phyloP scores from a whole-genome alignment of 2,113 vertebrate species.

The Oceanites oceanicus region DNA sequence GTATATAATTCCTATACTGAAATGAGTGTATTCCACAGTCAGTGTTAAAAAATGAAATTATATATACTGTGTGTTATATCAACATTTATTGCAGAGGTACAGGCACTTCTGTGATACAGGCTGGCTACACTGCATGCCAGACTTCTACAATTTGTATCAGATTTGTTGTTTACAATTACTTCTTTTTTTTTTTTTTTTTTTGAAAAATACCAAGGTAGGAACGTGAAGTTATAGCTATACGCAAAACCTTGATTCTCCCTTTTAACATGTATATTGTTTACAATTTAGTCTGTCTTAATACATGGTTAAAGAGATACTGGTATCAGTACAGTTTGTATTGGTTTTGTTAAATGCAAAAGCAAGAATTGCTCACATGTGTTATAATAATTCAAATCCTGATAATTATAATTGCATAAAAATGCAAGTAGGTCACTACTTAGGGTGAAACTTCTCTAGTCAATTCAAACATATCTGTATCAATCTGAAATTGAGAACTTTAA shows the following conservation, averaged over 20 bases:
- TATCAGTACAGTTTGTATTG: background rate
- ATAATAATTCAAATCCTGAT: background rate
- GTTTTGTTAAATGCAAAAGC: background rate
- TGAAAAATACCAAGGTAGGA: background rate
- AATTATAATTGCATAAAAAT: background rate
- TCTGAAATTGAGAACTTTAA: background rate
- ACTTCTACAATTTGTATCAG: background rate
- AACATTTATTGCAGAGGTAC: background rate
- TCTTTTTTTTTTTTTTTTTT: background rate
- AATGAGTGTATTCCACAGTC: background rate
- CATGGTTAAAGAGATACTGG: background rate
- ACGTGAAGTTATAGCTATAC: background rate
- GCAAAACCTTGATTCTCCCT: background rate
- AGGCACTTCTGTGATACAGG: background rate
- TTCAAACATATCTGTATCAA: background rate
- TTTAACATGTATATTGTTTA: background rate
- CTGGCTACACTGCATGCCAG: background rate
- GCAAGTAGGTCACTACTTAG: background rate
- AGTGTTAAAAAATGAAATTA: background rate
- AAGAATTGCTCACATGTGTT: background rate
- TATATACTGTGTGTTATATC: background rate
- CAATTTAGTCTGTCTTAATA: background rate
- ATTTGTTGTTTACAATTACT: background rate
- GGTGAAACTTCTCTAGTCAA: background rate
- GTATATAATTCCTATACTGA: background rate